A percentile compares a stretch with the other conserved stretches of the same genome.
phyloP scores from a whole-genome alignment of 2,113 vertebrate genomes.

The Rhabdomys dilectus region DNA sequence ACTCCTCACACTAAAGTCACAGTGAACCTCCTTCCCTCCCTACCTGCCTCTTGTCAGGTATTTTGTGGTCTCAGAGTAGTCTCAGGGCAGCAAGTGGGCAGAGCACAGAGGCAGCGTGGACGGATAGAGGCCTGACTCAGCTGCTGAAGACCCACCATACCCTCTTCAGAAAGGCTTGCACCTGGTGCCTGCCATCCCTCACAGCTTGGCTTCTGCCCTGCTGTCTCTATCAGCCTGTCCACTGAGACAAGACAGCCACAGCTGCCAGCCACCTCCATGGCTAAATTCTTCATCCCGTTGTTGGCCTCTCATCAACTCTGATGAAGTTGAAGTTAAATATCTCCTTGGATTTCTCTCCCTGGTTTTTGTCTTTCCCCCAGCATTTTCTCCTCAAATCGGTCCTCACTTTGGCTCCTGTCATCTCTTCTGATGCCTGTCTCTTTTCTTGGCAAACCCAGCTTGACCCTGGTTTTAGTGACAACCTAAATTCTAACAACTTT shows the following conservation, averaged over 20 bases:
- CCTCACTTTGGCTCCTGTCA: background rate
- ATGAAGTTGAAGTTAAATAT: background rate
- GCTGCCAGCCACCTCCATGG: background rate
- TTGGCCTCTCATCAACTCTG: background rate
- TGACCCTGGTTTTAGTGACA: fast-evolving
- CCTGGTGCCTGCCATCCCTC: background rate
- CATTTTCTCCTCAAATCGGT: background rate
- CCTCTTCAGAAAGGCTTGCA: fast-evolving
- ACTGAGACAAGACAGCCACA: background rate
- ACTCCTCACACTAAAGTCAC: background rate
- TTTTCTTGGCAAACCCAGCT: background rate
- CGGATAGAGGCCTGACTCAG: background rate
- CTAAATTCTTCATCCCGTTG: background rate
- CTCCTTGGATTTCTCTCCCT: background rate
- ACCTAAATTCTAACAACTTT: background rate
- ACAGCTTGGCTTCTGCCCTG: too few relatives aligned
- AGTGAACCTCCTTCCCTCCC: too few relatives aligned
- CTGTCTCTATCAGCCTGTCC: fast-evolving
- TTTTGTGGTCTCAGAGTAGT: background rate
- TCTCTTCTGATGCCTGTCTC: background rate
- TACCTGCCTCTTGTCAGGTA: background rate
- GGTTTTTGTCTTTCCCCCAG: too few relatives aligned
- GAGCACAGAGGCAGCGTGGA: background rate
- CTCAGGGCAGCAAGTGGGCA: background rate
- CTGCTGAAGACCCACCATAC: too few relatives aligned